Base-by-base conservation (phyloP, 2,113 vertebrate genomes). In the Puffinus mauretanicus region DNA sequence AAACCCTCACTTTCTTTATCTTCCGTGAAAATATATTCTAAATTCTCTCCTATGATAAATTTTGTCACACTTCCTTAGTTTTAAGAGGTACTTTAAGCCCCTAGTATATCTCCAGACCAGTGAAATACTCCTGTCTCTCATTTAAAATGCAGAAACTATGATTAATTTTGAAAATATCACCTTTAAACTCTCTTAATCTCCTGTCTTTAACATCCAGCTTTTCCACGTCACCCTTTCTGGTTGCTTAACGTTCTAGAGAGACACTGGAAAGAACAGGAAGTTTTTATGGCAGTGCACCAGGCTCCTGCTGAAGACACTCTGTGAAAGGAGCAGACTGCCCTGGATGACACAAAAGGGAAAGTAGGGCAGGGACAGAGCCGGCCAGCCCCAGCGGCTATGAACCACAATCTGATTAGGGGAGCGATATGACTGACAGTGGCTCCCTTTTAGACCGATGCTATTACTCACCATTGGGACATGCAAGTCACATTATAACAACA, bases 181-280 rank as follows among this genome's bases (percentile, higher is more conserved):
- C 8, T 69, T 57, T 82, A 26, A 54, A 5, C 14, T 58, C 10
- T 81, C 38, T 80, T 52, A 7, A 54, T 42, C 34, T 32, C 38
- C 15, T 57, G 12, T 18, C 38, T 82, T 70, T 65, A 34, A 60
- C 16, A 54, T 21, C 4, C 12, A 42, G 3, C 47, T 58, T 18
- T 57, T 38, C 38, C 8, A 0, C 3, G 8, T 38, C 8, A 12
- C 10, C 12, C 6, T 40, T 61, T 30, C 49, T 40, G 32, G 1
- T 64, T 36, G 16, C 5, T 36, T 24, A 1, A 36, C 60, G 6
- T 22, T 51, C 32, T 60, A 13, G 14, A 24, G 34, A 34, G n/a
- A 6, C 18, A 2, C 18, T 21, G 40, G 26, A 5, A 52, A 51
- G 26, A 16, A 17, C 1, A 11, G 21, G 7, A 54, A 47, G 34